Base-by-base conservation (phyloP, 1,140 invertebrate species). In the Conopomorpha cramerella region DNA sequence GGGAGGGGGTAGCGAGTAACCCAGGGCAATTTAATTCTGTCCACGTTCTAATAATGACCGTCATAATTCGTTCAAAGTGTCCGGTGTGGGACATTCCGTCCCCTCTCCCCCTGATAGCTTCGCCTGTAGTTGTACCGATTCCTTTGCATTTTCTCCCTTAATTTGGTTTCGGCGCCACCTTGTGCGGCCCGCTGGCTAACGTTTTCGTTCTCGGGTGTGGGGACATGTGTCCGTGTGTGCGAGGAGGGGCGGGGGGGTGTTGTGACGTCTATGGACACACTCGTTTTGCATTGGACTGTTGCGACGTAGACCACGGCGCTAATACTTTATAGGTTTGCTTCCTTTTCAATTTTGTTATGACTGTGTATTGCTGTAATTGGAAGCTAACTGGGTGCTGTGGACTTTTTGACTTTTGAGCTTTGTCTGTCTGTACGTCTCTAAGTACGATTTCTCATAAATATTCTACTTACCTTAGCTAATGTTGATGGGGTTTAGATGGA, bases 41-140 rank as follows among this genome's bases (percentile, higher is more conserved):
- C 73, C 73, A 79, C 73, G 77, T 77, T 74, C 72, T 79, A 77
- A 79, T 79, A 79, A 79, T 79, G 73, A 77, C 77, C 70, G 68
- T 79, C 77, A 79, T 79, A 79, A 79, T 77, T 79, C 73, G 77
- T 78, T 78, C 73, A 77, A 79, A 79, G 73, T 79, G 77, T 79
- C 77, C 77, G 77, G 73, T 71, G 66, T 55, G 68, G 68, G 67
- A 68, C 62, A 59, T 56, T 68, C 62, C 48, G 49, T 61, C 63
- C 55, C 55, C 51, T 44, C 45, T 33, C 45, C 11, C 37, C 35
- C 45, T 42, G n/a, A n/a, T n/a, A n/a, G n/a, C 47, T 48, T 49
- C 45, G 33, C 4, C 16, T 4, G 28, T 34, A 34, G 33, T 34
- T 34, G 33, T 34, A 19, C 51, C 55, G 61, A 71, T 73, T 73